Percentiles rank a stretch among this genome's conserved stretches.
Evolutionary conservation across 2,888 invertebrate genomes (phyloP).

Genomic region (Sisyra nigra): DNA sequence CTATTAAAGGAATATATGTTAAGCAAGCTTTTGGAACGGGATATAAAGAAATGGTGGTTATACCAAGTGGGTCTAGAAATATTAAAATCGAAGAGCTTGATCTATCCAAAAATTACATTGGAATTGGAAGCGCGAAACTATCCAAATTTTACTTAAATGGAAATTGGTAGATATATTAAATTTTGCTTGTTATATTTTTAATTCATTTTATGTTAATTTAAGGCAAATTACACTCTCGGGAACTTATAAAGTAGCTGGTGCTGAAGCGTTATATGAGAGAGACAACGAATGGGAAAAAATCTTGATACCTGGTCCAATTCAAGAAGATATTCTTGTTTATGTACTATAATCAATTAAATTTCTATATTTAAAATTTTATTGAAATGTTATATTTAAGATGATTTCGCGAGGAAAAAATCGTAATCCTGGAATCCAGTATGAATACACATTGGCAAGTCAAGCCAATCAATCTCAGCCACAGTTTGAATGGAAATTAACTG

Average conservation of each 20-base stretch:
- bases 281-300: conserved; percentile 66
- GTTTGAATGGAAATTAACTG: conserved; percentile 59
- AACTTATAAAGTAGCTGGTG: conserved; percentile 68
- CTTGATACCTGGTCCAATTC: conserved; percentile 64
- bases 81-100: conserved; percentile 45
- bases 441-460: conserved; percentile 59
- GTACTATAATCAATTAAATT: conserved; percentile 37
- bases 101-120: conserved; percentile 62
- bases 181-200: conserved; percentile 6
- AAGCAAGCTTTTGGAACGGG: conserved; percentile 31
- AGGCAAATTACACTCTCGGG: conserved; percentile 57
- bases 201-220: conserved; percentile 13
- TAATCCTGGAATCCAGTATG: conserved; percentile 70
- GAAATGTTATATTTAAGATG: conserved; percentile 30
- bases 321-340: conserved; percentile 64
- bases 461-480: conserved; percentile 37
- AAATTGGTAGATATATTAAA: conserved; percentile 37
- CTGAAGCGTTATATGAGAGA: conserved; percentile 63
- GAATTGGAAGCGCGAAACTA: conserved; percentile 52
- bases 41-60: conserved; percentile 32
- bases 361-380: conserved; percentile 1
- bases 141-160: conserved; percentile 66
- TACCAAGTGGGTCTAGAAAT: conserved; percentile 42
- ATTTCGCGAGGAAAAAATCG: conserved; percentile 54
- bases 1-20: conserved; percentile 39